A percentile compares a stretch with the other conserved stretches of the same genome.
phyloP scores from a whole-genome alignment of 2,113 vertebrate genomes.

The Tupaia tana region DNA sequence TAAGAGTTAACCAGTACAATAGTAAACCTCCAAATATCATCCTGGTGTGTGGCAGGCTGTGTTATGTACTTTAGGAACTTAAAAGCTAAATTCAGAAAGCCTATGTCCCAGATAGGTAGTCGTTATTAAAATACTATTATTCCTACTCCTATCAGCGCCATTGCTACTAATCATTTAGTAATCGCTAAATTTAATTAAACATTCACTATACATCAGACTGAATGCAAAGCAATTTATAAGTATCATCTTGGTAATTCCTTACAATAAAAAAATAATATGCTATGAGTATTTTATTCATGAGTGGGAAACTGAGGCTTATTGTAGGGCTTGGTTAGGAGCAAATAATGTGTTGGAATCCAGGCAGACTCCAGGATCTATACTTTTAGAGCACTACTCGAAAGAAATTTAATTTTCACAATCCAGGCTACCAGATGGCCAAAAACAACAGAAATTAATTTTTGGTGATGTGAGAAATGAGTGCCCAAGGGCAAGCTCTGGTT shows the following conservation, averaged over 20 bases:
- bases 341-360: constrained; percentile 25
- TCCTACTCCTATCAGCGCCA: background rate
- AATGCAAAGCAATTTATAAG: background rate
- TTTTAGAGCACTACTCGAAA: constrained; percentile 58
- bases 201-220: background rate
- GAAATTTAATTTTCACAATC: constrained; percentile 69
- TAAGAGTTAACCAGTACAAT: background rate
- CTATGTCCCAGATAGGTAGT: background rate
- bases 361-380: background rate
- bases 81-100: constrained; percentile 16
- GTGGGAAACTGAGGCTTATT: background rate
- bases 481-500: background rate
- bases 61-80: background rate
- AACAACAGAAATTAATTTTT: constrained; percentile 72
- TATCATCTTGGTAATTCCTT: background rate
- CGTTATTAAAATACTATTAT: background rate
- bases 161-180: background rate
- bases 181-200: background rate
- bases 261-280: background rate
- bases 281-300: background rate
- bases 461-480: constrained; percentile 71
- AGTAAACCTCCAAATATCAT: constrained; percentile 20
- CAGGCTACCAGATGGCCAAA: constrained; percentile 75
- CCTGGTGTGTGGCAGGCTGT: background rate
- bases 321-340: background rate